A percentile compares a stretch with the other conserved stretches of the same genome.
These are phyloP conservation scores for Semnornis frantzii DNA, from an alignment of 2,113 vertebrate genomes.

Conservation along the genomic window DNA sequence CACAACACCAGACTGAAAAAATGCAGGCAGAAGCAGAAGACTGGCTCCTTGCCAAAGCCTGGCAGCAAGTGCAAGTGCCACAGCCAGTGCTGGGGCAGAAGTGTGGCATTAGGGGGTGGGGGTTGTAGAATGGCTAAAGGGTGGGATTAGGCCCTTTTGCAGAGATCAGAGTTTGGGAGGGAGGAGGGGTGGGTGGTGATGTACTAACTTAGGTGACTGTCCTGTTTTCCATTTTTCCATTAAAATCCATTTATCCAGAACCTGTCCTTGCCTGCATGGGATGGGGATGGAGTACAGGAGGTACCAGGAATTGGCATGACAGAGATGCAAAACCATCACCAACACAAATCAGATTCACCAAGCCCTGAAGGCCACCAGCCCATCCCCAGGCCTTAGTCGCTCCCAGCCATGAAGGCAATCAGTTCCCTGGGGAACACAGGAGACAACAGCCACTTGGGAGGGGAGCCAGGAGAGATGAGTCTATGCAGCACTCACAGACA, in stretches of 20 bases:
- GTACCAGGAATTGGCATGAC: background rate
- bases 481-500: background rate
- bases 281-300: background rate
- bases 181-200: background rate
- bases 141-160: background rate
- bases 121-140: no score
- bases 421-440: background rate
- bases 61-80: no score
- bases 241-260: background rate
- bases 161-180: background rate
- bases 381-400: background rate
- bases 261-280: background rate
- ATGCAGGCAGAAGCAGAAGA: no score
- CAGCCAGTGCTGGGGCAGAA: no score
- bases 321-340: background rate
- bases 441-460: background rate
- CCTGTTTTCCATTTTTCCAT: background rate
- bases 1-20: no score
- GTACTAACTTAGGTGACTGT: background rate
- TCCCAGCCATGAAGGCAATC: background rate
- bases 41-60: no score
- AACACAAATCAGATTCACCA: background rate
- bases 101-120: no score
- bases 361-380: background rate
- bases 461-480: background rate